Evolutionary conservation across 2,888 invertebrate species (phyloP).

Genomic region (Ceraclea dissimilis): DNA sequence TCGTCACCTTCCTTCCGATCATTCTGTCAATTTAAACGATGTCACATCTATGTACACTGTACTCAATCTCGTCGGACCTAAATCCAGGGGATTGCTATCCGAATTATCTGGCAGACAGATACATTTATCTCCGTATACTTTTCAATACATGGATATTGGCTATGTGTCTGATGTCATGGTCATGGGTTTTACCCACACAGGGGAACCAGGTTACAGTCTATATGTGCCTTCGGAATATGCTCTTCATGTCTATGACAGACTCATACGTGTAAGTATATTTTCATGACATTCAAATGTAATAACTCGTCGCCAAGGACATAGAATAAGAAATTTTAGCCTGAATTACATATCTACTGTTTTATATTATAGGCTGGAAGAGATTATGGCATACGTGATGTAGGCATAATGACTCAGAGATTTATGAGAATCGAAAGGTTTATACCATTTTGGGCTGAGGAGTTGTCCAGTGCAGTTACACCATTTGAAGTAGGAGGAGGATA

Average conservation of each 20-base stretch:
- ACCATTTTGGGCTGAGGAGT: constrained; percentile 65
- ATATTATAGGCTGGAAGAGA: constrained; percentile 56
- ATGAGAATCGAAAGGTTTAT: constrained; percentile 63
- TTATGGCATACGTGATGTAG: constrained; percentile 60
- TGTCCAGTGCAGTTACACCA: constrained; percentile 53
- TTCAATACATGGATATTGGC: constrained; percentile 59
- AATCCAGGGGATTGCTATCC: constrained; percentile 54
- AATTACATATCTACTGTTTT: constrained; percentile 8
- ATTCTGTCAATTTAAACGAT: constrained; percentile 55
- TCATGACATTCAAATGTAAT: no score
- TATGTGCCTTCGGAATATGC: constrained; percentile 68
- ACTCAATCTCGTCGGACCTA: constrained; percentile 63
- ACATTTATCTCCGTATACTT: constrained; percentile 55
- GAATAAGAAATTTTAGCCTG: no score
- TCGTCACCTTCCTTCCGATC: constrained; percentile 52
- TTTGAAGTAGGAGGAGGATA: constrained; percentile 57
- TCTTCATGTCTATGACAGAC: constrained; percentile 61
- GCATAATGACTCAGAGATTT: constrained; percentile 57
- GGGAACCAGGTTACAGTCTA: constrained; percentile 62
- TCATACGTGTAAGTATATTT: constrained; percentile 46
- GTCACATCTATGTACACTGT: constrained; percentile 68
- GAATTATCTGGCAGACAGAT: constrained; percentile 58
- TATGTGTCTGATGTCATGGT: constrained; percentile 63
- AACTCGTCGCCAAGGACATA: no score
- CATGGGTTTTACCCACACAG: constrained; percentile 64